These are phyloP conservation scores for Alca torda DNA, from an alignment of 2,797 vertebrate genomes.

Conservation along the genomic window DNA sequence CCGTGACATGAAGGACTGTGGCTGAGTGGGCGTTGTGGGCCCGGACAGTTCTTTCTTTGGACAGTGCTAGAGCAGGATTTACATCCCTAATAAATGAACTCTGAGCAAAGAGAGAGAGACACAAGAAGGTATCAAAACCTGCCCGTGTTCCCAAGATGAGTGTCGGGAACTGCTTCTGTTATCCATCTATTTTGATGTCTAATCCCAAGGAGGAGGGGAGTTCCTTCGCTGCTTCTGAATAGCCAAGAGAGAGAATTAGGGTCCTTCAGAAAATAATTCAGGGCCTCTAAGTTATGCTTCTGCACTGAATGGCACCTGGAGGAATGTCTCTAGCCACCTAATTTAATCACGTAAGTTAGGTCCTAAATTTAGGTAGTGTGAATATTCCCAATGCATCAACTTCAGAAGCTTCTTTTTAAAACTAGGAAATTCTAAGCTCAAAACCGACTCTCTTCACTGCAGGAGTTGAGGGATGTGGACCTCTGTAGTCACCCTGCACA, in stretches of 20 bases:
- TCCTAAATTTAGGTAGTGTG: neutral
- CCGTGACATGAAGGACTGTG: fast-evolving
- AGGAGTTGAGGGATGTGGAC: neutral
- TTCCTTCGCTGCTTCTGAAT: neutral
- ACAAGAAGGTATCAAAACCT: neutral
- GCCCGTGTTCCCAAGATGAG: neutral
- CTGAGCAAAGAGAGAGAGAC: neutral
- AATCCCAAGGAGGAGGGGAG: neutral
- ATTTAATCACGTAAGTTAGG: neutral
- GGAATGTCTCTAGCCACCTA: neutral
- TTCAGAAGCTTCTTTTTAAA: neutral
- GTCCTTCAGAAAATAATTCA: neutral
- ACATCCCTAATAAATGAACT: neutral
- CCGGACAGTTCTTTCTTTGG: neutral
- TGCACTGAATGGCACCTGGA: neutral
- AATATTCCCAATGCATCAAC: neutral
- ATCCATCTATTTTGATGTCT: neutral
- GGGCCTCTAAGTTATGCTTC: neutral
- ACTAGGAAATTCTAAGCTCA: neutral
- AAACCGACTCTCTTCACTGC: neutral
- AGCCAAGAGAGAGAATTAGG: neutral
- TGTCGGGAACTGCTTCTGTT: neutral
- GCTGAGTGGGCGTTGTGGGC: neutral
- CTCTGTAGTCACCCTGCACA: neutral
- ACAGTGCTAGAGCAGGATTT: neutral